Base-by-base conservation (phyloP, 2,113 vertebrate genomes). In the Gorilla gorilla region DNA sequence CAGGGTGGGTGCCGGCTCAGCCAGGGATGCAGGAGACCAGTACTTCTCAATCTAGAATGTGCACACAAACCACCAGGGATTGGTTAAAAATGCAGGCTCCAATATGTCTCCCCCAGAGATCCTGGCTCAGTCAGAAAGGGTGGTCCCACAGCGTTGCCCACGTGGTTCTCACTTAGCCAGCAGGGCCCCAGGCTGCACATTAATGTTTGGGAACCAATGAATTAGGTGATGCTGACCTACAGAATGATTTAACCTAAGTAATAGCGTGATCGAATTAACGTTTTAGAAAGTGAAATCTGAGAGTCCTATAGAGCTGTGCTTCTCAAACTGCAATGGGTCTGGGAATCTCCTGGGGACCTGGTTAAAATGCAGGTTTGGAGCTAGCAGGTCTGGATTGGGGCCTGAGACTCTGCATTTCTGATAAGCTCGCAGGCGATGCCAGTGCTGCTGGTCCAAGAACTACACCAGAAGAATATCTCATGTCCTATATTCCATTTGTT, bases 361-460 rank as follows among this genome's bases (percentile, higher is more conserved):
- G 48, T 35, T 64, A 50, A 72, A 52, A 38, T 13, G 38, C 38
- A 50, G 78, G 14, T 14, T 78, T 30, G 5, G 12, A 64, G 35
- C n/a, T 59, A 30, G 85, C 8, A 25, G 10, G 23, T 18, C 18
- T 30, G 40, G 52, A 57, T 8, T n/a, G 22, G 22, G 48, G 40
- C 20, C n/a, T 4, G 17, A 70, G 30, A n/a, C 3, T 40, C 70
- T 32, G 40, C 16, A 5, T 79, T n/a, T 87, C 43, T 59, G 57
- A 14, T 16, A 59, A 20, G 38, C 23, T 23, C 35, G 0, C 38
- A 1, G 64, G 48, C 2, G 0, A 5, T 23, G 55, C 32, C 5
- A 4, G 1, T 12, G 23, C 35, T 35, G 8, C n/a, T 18, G 50
- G 73, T 4, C 7, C 5, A 0, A 55, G 78, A n/a, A 20, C 57